Evolutionary conservation across 2,797 vertebrate genomes (phyloP).

Genomic region (Oreonectes daqikongensis): DNA sequence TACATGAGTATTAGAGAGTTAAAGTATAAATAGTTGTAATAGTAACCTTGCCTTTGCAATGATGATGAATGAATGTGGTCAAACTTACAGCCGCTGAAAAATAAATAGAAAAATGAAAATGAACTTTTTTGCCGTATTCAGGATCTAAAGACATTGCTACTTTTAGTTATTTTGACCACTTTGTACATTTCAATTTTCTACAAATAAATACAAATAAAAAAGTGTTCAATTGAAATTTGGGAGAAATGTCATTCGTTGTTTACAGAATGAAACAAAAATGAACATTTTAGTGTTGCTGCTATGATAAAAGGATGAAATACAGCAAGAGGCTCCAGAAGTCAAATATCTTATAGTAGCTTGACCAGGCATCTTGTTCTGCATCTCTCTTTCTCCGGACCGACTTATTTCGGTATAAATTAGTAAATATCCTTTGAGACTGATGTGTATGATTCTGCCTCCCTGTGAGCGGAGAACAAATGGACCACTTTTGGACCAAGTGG

Average conservation of each 20-base stretch:
- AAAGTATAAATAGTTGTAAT: neutral
- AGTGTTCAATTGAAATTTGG: too few species aligned
- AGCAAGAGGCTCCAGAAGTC: constrained; percentile 1
- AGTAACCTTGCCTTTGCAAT: neutral
- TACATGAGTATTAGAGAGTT: neutral
- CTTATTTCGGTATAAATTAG: constrained; percentile 36
- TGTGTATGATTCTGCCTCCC: constrained; percentile 18
- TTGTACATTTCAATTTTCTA: too few species aligned
- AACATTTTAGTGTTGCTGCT: neutral
- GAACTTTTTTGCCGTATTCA: too few species aligned
- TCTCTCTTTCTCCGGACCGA: neutral
- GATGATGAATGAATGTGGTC: too few species aligned
- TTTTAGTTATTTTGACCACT: too few species aligned
- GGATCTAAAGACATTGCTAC: too few species aligned
- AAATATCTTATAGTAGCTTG: neutral
- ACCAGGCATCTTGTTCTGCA: neutral
- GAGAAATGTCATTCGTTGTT: too few species aligned
- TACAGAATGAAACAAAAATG: too few species aligned
- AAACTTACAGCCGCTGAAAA: too few species aligned
- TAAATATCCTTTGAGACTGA: constrained; percentile 31
- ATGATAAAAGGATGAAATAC: neutral
- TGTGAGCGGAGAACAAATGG: constrained; percentile 25
- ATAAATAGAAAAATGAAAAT: too few species aligned
- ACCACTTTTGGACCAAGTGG: too few species aligned
- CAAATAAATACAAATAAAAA: too few species aligned